phyloP scores from a whole-genome alignment of 2,113 vertebrate genomes.

The Regulus satrapa region DNA sequence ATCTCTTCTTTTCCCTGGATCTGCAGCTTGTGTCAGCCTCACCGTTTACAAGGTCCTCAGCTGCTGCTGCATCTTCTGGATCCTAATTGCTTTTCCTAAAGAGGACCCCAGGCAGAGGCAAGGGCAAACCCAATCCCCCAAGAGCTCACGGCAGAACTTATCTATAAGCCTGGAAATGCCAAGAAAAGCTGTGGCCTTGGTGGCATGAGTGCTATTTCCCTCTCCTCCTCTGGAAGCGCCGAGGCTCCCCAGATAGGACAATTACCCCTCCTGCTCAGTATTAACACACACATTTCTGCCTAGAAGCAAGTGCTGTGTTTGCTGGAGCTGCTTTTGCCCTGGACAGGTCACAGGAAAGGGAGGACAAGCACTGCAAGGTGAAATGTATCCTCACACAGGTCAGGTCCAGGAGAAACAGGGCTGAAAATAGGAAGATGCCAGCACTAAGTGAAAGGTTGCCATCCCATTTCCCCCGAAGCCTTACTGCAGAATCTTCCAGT shows the following conservation, averaged over 20 bases:
- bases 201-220: rapidly evolving
- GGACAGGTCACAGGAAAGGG: neutral
- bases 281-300: neutral
- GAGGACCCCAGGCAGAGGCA: neutral
- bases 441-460: neutral
- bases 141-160: neutral
- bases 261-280: rapidly evolving
- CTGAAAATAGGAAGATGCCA: rapidly evolving
- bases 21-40: neutral
- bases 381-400: neutral
- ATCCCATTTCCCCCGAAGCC: neutral
- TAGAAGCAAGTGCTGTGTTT: neutral
- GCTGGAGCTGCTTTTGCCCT: neutral
- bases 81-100: neutral
- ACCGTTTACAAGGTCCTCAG: neutral
- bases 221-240: neutral
- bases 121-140: neutral
- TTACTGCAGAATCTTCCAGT: neutral
- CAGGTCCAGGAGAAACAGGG: neutral
- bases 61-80: neutral
- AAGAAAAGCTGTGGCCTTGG: neutral
- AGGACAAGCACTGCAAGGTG: neutral
- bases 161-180: neutral
- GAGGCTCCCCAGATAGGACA: neutral
- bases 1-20: neutral